A percentile compares a stretch with the other conserved stretches of the same genome.
Evolutionary conservation across 2,113 vertebrate genomes (phyloP).

Genomic region (Scartelaos histophorus): DNA sequence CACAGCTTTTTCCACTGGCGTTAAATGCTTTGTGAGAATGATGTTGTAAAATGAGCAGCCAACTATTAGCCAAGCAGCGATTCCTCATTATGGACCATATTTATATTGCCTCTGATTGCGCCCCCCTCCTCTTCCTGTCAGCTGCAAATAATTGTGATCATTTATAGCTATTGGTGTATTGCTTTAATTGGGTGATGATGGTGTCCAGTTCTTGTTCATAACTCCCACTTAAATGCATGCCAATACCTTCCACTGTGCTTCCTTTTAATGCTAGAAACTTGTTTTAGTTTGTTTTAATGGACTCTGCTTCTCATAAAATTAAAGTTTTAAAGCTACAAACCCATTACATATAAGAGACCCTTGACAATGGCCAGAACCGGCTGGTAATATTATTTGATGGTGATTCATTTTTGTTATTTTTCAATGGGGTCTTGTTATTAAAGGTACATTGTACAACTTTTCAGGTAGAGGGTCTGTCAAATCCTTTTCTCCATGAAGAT

Average conservation of each 20-base stretch:
- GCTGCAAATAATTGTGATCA: constrained; percentile 72
- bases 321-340: constrained; percentile 55
- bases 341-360: constrained; percentile 6
- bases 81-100: constrained; percentile 65
- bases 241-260: constrained; percentile 56
- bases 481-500: no score
- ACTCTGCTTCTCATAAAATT: constrained; percentile 52
- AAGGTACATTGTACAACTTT: no score
- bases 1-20: constrained; percentile 42
- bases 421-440: no score
- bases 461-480: no score
- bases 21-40: constrained; percentile 26
- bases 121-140: constrained; percentile 48
- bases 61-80: constrained; percentile 63
- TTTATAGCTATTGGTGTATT: constrained; percentile 56
- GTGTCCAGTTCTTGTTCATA: constrained; percentile 63
- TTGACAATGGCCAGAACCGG: background rate
- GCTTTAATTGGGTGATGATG: constrained; percentile 67
- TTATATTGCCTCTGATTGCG: constrained; percentile 65
- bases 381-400: background rate
- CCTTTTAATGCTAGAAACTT: constrained; percentile 72
- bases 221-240: constrained; percentile 66
- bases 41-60: constrained; percentile 52
- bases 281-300: constrained; percentile 58
- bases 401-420: background rate